Evolutionary conservation across 2,797 vertebrate genomes (phyloP).

Genomic region (Mareca penelope): DNA sequence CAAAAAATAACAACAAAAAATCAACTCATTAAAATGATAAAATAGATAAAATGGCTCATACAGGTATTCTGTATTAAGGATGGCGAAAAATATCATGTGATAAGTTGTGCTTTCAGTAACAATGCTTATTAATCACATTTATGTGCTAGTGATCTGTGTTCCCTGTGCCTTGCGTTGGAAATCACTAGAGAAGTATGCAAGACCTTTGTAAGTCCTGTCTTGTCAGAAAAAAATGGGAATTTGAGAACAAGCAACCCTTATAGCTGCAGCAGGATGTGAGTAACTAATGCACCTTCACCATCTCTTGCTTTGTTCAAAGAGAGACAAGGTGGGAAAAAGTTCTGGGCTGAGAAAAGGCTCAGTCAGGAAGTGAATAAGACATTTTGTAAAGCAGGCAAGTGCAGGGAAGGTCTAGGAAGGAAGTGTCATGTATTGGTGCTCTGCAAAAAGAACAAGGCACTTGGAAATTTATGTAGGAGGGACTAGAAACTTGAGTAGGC

Average conservation of each 20-base stretch:
- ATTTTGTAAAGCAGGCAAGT: neutral
- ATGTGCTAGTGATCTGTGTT: neutral
- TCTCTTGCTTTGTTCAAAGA: neutral
- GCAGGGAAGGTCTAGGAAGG: neutral
- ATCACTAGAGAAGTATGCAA: neutral
- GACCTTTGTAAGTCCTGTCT: neutral
- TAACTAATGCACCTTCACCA: neutral
- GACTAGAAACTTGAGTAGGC: conserved; percentile 49
- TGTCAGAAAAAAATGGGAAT: neutral
- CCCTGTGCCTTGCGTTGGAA: neutral
- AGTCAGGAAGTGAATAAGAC: neutral
- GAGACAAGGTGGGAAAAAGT: neutral
- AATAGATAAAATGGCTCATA: neutral
- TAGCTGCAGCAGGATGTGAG: neutral
- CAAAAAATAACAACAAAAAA: neutral
- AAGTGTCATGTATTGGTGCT: neutral
- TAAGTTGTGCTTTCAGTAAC: neutral
- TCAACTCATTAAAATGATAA: neutral
- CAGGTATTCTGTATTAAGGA: neutral
- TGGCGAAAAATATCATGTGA: neutral
- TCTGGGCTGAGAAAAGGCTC: neutral
- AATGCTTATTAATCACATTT: neutral
- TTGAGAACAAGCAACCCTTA: neutral
- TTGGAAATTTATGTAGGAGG: neutral
- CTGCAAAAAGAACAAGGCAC: conserved; percentile 37